Conservation (phyloP, 2,888 invertebrate species). For the Nysson spinosus region DNA sequence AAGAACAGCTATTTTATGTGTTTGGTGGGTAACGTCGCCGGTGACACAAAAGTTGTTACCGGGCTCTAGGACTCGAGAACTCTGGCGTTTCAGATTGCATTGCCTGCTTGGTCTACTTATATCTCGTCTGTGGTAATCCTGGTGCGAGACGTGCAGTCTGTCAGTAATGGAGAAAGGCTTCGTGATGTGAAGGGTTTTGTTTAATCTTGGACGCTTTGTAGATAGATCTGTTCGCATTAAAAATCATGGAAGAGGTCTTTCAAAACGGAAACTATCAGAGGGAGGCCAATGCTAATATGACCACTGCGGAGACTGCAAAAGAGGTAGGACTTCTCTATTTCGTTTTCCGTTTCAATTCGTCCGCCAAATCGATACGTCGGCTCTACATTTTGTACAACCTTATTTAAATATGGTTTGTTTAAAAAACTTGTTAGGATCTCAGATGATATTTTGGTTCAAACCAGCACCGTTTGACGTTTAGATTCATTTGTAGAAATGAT, state of each 20-base stretch:
- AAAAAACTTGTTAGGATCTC: neutral
- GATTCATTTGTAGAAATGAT: neutral
- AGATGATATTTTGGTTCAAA: neutral
- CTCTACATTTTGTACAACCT: constrained; percentile 5
- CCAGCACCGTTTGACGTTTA: neutral
- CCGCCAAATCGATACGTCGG: constrained; percentile 48
- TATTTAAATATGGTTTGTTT: neutral
- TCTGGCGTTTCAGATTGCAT: no score
- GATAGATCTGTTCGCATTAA: constrained; percentile 21
- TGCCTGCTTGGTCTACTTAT: no score
- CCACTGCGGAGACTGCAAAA: constrained; percentile 63
- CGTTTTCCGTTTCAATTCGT: constrained; percentile 29
- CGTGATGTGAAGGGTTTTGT: constrained; percentile 38
- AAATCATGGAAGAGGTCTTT: constrained; percentile 70
- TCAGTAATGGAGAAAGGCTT: constrained; percentile 35
- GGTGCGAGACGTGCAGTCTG: no score
- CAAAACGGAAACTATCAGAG: constrained; percentile 72
- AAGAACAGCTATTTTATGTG: no score
- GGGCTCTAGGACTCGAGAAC: no score
- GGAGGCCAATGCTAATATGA: constrained; percentile 64
- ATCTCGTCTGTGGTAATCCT: no score
- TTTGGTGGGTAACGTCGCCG: no score
- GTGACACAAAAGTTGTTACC: no score
- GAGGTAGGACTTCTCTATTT: constrained; percentile 60
- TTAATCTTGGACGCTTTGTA: constrained; percentile 24